Evolutionary conservation across 2,113 vertebrate species (phyloP).

Genomic region (Apaloderma vittatum): DNA sequence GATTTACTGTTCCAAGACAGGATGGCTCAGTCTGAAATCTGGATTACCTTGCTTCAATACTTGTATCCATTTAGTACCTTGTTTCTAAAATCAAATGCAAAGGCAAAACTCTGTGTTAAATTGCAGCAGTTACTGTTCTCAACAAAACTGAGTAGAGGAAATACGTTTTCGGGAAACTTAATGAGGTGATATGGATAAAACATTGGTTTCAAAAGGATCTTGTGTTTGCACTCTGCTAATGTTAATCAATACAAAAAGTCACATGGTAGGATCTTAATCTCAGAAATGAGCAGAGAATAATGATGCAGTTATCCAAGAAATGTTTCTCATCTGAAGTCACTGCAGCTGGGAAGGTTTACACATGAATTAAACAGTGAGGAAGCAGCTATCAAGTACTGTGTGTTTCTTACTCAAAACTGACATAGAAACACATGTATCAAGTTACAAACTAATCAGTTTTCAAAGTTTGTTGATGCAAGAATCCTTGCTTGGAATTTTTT

Average conservation of each 20-base stretch:
- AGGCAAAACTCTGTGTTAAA: not conserved
- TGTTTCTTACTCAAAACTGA: not conserved
- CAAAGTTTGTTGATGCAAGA: not conserved
- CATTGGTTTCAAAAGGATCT: not conserved
- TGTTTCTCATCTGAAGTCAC: not conserved
- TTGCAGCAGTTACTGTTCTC: not conserved
- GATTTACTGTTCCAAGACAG: not conserved
- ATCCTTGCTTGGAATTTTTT: constrained; percentile 7
- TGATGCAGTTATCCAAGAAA: not conserved
- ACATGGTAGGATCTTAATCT: not conserved
- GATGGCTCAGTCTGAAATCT: not conserved
- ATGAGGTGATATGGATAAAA: not conserved
- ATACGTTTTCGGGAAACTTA: not conserved
- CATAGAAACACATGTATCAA: not conserved
- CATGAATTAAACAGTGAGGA: not conserved
- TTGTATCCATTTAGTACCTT: not conserved
- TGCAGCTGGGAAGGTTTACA: not conserved
- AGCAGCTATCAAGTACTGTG: not conserved
- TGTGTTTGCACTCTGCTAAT: not conserved
- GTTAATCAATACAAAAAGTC: not conserved
- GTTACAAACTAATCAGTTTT: not conserved
- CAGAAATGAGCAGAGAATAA: not conserved
- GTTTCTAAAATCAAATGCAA: not conserved
- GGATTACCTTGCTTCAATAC: not conserved
- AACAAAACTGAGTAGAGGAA: not conserved